These are phyloP conservation scores for Oryzias melastigma DNA, from an alignment of 2,113 vertebrate genomes.

Conservation along the genomic window DNA sequence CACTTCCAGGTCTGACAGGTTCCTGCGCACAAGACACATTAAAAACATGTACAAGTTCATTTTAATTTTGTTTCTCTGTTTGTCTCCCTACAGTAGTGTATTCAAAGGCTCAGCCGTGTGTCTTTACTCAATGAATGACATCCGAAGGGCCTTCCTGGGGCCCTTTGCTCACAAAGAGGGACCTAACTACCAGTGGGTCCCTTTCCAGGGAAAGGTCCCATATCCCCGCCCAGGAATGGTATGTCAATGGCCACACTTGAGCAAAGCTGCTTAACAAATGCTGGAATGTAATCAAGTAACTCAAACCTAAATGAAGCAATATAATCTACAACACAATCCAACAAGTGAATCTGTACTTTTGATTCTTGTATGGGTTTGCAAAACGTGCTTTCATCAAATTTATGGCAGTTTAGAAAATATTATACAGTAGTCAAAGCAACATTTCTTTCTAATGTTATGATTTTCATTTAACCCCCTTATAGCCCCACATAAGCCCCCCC, in stretches of 20 bases:
- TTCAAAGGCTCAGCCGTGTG: conserved; percentile 95
- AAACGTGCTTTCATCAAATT: too few species aligned
- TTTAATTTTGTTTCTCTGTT: conserved; percentile 27
- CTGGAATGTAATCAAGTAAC: background rate
- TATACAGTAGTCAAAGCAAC: too few species aligned
- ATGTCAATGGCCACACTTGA: conserved; percentile 41
- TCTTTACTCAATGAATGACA: conserved; percentile 94
- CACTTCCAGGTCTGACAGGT: conserved; percentile 86
- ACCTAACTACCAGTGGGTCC: conserved; percentile 95
- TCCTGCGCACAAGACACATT: background rate
- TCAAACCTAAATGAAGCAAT: too few species aligned
- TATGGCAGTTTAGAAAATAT: too few species aligned
- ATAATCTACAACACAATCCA: too few species aligned
- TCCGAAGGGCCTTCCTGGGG: conserved; percentile 94
- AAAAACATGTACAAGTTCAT: background rate
- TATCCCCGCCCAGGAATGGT: conserved; percentile 98
- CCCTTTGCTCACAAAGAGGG: conserved; percentile 99
- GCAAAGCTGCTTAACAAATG: background rate
- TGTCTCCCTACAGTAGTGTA: conserved; percentile 81
- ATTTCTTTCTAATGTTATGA: background rate
- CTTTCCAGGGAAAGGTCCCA: conserved; percentile 94
- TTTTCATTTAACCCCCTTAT: too few species aligned
- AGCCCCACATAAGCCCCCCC: background rate
- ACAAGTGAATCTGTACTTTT: too few species aligned
- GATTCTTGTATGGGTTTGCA: too few species aligned